These are phyloP conservation scores for Trichonephila inaurata DNA, from an alignment of 1,140 invertebrate species.

Conservation along the genomic window DNA sequence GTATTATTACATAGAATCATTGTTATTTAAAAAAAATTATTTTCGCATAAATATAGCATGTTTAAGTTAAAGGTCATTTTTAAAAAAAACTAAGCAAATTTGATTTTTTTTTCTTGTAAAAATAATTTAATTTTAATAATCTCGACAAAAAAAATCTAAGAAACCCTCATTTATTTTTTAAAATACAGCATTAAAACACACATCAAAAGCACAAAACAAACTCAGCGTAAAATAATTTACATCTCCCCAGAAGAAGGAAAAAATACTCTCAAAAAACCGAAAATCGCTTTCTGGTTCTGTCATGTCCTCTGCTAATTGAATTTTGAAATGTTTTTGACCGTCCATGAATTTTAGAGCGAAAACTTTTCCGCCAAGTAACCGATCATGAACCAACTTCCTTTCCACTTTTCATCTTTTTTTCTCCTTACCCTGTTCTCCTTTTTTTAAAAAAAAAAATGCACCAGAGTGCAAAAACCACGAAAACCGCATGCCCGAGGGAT, in stretches of 20 bases:
- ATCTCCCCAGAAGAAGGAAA: neutral
- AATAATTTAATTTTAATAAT: neutral
- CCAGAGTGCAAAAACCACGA: conserved; percentile 23
- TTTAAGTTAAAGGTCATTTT: neutral
- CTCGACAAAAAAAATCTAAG: neutral
- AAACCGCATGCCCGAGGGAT: conserved; percentile 44
- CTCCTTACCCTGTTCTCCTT: neutral
- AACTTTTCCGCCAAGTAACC: neutral
- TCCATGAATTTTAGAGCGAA: neutral
- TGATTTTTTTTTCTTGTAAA: neutral
- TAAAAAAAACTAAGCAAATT: neutral
- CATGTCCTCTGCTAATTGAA: conserved; percentile 32
- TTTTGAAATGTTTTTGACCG: neutral
- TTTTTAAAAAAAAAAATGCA: conserved; percentile 25
- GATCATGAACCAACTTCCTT: neutral
- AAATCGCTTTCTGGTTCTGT: neutral
- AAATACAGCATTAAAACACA: too few species aligned
- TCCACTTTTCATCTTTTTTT: neutral
- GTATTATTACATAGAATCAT: too few species aligned
- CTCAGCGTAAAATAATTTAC: too few species aligned
- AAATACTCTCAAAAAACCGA: neutral
- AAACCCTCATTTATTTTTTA: neutral
- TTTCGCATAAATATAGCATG: too few species aligned
- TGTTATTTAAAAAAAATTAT: too few species aligned
- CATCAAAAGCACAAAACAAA: too few species aligned